A percentile compares a stretch with the other conserved stretches of the same genome.
Evolutionary conservation across 2,888 invertebrate species (phyloP).

Genomic region (Lasius fuliginosus): DNA sequence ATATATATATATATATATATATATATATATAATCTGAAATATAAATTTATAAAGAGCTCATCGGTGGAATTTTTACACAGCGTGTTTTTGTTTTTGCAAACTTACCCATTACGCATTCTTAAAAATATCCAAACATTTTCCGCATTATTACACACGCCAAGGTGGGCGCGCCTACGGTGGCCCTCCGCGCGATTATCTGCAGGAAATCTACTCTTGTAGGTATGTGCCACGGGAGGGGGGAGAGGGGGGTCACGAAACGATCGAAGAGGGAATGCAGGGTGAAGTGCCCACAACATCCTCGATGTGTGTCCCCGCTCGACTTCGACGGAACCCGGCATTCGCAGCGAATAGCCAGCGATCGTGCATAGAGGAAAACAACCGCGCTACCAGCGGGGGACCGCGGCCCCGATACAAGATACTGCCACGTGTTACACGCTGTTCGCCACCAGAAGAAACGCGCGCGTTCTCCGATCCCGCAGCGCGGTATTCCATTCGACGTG

Average conservation of each 20-base stretch:
- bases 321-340: slow-evolving; percentile 70
- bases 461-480: slow-evolving; percentile 54
- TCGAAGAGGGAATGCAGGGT: slow-evolving; percentile 59
- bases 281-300: slow-evolving; percentile 58
- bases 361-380: slow-evolving; percentile 79
- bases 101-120: background rate
- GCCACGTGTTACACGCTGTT: slow-evolving; percentile 86
- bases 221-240: slow-evolving; percentile 77
- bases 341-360: slow-evolving; percentile 74
- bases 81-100: background rate
- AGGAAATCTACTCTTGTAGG: slow-evolving; percentile 85
- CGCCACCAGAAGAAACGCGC: slow-evolving; percentile 84
- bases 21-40: background rate
- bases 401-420: slow-evolving; percentile 85
- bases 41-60: background rate
- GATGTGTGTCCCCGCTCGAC: slow-evolving; percentile 59
- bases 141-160: slow-evolving; percentile 50
- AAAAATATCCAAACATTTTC: slow-evolving; percentile 38
- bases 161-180: slow-evolving; percentile 72
- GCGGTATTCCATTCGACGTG: slow-evolving; percentile 22
- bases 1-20: background rate
- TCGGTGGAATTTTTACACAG: background rate
- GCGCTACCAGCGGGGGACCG: slow-evolving; percentile 84
- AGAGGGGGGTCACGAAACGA: slow-evolving; percentile 58
- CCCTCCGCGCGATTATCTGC: slow-evolving; percentile 85